phyloP scores from a whole-genome alignment of 2,888 invertebrate species.

The Apamea monoglypha region DNA sequence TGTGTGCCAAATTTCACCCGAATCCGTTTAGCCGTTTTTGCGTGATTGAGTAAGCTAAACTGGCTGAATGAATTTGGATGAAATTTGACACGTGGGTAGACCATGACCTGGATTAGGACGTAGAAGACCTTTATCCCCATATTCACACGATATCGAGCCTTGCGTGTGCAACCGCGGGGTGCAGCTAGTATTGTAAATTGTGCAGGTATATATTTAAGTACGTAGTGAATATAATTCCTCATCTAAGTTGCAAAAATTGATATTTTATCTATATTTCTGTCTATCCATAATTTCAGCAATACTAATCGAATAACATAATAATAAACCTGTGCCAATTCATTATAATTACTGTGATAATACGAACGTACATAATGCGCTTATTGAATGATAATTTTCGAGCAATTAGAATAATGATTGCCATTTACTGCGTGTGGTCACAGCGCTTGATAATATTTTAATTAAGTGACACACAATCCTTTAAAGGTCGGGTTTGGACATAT shows the following conservation, averaged over 20 bases:
- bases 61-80: too few species aligned
- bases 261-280: not conserved
- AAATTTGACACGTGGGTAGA: too few species aligned
- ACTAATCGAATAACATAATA: not conserved
- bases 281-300: not conserved
- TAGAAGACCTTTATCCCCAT: too few species aligned
- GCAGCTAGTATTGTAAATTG: not conserved
- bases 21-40: too few species aligned
- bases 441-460: slow-evolving; percentile 9
- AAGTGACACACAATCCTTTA: not conserved
- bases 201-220: not conserved
- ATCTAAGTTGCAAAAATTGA: not conserved
- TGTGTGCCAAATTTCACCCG: too few species aligned
- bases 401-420: slow-evolving; percentile 7
- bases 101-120: too few species aligned
- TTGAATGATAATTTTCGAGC: slow-evolving; percentile 13
- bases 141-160: too few species aligned
- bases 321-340: not conserved
- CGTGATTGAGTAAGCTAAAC: too few species aligned
- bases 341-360: not conserved
- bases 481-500: not conserved
- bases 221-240: not conserved
- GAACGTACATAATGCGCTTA: not conserved
- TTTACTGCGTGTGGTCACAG: not conserved
- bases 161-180: too few species aligned